Evolutionary conservation across 2,888 invertebrate species (phyloP).

Genomic region (Drosophila quinaria): DNA sequence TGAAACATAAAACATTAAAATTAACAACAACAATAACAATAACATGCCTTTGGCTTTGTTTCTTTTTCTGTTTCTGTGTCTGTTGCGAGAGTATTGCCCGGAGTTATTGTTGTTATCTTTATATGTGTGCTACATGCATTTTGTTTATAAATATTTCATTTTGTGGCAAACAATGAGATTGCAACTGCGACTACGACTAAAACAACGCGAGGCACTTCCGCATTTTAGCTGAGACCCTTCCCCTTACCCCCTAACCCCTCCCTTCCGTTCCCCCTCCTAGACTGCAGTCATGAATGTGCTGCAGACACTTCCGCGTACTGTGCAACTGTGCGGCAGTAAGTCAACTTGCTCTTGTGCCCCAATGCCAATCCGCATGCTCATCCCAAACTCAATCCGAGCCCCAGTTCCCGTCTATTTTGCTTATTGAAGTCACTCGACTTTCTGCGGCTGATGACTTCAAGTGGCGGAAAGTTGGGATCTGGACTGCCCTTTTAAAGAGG

Average conservation of each 20-base stretch:
- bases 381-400: constrained; percentile 3
- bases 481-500: constrained; percentile 54
- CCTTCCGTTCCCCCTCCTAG: neutral
- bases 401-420: constrained; percentile 43
- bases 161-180: constrained; percentile 68
- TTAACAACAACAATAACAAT: constrained; percentile 15
- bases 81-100: constrained; percentile 29
- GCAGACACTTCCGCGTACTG: constrained; percentile 59
- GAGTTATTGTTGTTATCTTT: constrained; percentile 50
- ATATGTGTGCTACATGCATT: constrained; percentile 74
- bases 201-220: constrained; percentile 65
- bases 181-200: constrained; percentile 39
- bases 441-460: constrained; percentile 51
- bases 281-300: constrained; percentile 6
- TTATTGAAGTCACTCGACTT: constrained; percentile 62
- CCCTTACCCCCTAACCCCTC: neutral
- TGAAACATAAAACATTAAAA: constrained; percentile 21
- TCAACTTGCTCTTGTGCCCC: constrained; percentile 54
- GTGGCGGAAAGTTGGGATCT: constrained; percentile 31
- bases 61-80: constrained; percentile 32
- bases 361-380: constrained; percentile 22
- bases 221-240: constrained; percentile 39
- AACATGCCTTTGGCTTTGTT: constrained; percentile 37
- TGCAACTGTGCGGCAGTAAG: constrained; percentile 29
- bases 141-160: constrained; percentile 74